Conservation (phyloP, 2,888 invertebrate genomes). For the Allolobophora icterica region DNA sequence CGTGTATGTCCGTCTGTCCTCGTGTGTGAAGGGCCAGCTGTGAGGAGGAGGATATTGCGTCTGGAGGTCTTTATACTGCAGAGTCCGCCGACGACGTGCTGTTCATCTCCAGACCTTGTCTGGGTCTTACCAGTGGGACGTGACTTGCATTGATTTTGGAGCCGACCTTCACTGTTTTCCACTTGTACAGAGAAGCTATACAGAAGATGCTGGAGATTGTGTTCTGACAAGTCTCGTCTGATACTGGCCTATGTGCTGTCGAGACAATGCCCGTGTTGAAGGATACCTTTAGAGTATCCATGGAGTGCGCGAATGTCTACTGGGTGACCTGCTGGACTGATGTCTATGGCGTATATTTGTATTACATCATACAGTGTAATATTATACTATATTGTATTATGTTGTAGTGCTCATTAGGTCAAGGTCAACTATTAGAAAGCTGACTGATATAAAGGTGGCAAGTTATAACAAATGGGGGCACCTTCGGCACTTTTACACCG, state of each 20-base stretch:
- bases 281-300: neutral
- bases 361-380: too few relatives aligned
- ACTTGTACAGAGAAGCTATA: neutral
- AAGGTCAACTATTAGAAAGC: too few relatives aligned
- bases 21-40: neutral
- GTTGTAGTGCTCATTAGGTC: too few relatives aligned
- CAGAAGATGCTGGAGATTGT: neutral
- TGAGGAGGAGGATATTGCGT: neutral
- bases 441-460: too few relatives aligned
- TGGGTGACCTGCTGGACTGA: too few relatives aligned
- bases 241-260: neutral
- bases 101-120: neutral
- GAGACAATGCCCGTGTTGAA: neutral
- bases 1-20: neutral
- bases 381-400: too few relatives aligned
- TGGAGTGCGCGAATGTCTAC: too few relatives aligned
- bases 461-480: too few relatives aligned
- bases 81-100: rapidly evolving
- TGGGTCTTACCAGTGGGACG: neutral
- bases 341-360: too few relatives aligned
- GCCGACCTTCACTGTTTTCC: neutral
- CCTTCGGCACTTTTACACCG: too few relatives aligned
- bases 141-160: neutral
- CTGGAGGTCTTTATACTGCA: neutral
- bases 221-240: neutral